These are phyloP conservation scores for Aphelocoma californica DNA, from an alignment of 2,797 vertebrate genomes.

Conservation along the genomic window DNA sequence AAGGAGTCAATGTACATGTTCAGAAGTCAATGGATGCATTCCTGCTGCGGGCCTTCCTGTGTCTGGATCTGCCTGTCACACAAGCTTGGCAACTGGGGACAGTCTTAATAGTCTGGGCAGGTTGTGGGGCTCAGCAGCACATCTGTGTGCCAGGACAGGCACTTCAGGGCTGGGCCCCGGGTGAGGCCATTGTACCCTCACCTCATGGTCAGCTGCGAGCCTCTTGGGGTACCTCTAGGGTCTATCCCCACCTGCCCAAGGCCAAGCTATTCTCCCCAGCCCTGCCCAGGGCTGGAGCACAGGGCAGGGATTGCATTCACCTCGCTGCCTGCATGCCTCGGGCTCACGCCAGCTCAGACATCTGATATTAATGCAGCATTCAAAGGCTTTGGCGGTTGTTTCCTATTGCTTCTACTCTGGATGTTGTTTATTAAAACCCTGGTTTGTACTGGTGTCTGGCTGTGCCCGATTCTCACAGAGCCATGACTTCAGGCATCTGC, in stretches of 20 bases:
- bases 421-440: neutral
- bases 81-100: accelerated
- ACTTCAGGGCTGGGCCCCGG: neutral
- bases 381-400: neutral
- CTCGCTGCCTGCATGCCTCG: accelerated
- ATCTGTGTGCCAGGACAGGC: neutral
- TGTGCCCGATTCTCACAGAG: neutral
- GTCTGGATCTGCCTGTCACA: neutral
- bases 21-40: accelerated
- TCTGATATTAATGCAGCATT: neutral
- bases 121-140: accelerated
- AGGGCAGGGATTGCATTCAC: neutral
- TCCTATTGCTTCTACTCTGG: neutral
- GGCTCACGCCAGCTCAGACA: neutral
- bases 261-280: neutral
- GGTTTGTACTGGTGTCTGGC: neutral
- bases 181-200: accelerated
- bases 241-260: accelerated
- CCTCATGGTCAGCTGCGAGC: accelerated
- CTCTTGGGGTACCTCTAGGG: accelerated
- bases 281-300: neutral
- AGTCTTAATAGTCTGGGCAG: neutral
- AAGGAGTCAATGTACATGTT: accelerated
- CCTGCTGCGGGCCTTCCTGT: neutral
- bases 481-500: neutral